Evolutionary conservation across 2,888 invertebrate species (phyloP).

Genomic region (Heliconius erato): DNA sequence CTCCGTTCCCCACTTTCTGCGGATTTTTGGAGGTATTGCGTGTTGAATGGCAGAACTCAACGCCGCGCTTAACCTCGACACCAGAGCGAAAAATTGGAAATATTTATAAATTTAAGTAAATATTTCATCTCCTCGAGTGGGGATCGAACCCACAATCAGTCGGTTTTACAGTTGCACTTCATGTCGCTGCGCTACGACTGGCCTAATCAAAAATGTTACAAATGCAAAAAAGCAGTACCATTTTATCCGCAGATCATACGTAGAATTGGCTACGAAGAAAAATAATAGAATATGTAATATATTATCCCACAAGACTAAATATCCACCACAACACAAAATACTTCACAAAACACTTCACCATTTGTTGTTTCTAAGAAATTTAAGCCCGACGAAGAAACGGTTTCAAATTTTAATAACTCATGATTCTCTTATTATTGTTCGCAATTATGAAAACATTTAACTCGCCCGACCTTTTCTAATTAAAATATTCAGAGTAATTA

Average conservation of each 20-base stretch:
- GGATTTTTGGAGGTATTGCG: too few species aligned
- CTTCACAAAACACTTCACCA: conserved; percentile 1
- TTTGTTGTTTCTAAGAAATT: conserved; percentile 29
- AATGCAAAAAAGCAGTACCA: too few species aligned
- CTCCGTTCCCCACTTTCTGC: too few species aligned
- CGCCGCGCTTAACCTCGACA: too few species aligned
- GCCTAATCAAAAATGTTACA: too few species aligned
- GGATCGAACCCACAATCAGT: too few species aligned
- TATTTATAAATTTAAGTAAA: too few species aligned
- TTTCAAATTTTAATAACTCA: conserved; percentile 45
- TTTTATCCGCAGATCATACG: background rate
- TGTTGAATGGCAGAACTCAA: too few species aligned
- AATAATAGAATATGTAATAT: background rate
- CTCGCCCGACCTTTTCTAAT: conserved; percentile 50
- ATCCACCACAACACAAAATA: background rate
- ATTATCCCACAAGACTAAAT: background rate
- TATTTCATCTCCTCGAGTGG: too few species aligned
- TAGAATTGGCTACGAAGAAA: background rate
- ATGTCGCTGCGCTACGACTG: too few species aligned
- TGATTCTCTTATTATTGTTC: conserved; percentile 50
- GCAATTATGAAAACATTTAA: conserved; percentile 51
- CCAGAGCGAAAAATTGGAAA: too few species aligned
- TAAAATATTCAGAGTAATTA: conserved; percentile 52
- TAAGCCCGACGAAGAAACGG: conserved; percentile 21
- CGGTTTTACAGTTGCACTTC: too few species aligned